Evolutionary conservation across 2,888 invertebrate genomes (phyloP).

Genomic region (Danaus chrysippus): DNA sequence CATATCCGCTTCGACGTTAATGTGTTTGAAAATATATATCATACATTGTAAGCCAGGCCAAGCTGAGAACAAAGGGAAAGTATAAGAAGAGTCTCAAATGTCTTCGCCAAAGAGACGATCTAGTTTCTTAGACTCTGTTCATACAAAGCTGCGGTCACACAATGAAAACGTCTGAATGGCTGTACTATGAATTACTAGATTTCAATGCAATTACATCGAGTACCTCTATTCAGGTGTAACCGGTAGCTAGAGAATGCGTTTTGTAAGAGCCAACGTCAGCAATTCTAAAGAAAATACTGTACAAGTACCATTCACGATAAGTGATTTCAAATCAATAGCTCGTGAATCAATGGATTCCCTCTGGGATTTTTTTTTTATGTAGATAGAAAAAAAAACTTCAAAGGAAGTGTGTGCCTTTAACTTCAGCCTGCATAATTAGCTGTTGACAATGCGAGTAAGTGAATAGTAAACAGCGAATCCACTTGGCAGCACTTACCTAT

Average conservation of each 20-base stretch:
- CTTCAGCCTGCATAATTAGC: conserved; percentile 34
- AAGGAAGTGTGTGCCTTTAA: conserved; percentile 35
- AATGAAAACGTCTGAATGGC: not conserved
- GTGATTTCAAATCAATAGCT: conserved; percentile 31
- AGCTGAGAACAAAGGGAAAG: not conserved
- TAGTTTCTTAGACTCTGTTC: conserved; percentile 21
- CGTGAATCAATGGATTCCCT: conserved; percentile 29
- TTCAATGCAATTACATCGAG: conserved; percentile 28
- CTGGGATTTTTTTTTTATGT: conserved; percentile 24
- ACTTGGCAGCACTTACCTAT: conserved; percentile 28
- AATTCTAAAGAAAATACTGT: conserved; percentile 29
- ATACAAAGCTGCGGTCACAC: conserved; percentile 20
- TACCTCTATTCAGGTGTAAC: conserved; percentile 31
- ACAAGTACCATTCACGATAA: conserved; percentile 27
- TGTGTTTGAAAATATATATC: conserved; percentile 13
- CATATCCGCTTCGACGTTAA: conserved; percentile 19
- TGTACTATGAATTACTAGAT: conserved; percentile 30
- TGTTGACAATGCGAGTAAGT: conserved; percentile 37
- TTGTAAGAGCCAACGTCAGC: conserved; percentile 27
- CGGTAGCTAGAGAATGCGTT: conserved; percentile 26
- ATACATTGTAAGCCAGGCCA: conserved; percentile 2
- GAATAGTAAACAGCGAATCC: conserved; percentile 37
- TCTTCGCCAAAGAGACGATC: conserved; percentile 20
- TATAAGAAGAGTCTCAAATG: conserved; percentile 14
- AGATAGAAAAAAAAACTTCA: conserved; percentile 29